Base-by-base conservation (phyloP, 1,140 invertebrate species). In the Trachymyrmex cornetzi region DNA sequence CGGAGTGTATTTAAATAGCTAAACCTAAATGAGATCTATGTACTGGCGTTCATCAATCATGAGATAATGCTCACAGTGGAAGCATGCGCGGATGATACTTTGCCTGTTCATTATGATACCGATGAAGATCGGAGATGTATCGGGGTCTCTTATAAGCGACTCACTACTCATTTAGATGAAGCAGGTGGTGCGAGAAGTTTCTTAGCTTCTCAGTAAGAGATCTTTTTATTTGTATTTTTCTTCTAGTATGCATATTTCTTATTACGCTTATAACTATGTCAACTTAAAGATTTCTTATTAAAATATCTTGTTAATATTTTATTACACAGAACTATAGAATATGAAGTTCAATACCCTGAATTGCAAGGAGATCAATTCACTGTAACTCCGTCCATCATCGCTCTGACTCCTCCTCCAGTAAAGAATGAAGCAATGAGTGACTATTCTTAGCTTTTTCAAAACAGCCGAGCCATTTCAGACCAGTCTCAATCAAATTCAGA, bases 31-130 rank as follows among this genome's bases (percentile, higher is more conserved):
- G 94, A n/a, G n/a, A 94, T 55, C 79, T 95, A 19, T 95, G 95
- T 80, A 92, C 91, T 44, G 93, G 92, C 27, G 93, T 95, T 72
- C 85, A 88, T 44, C 93, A 95, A 12, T 90, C n/a, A 94, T 27
- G 94, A 95, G 79, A 91, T 95, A 50, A 94, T 93, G 85, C 81
- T 95, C 55, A 95, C 94, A 0, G 89, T 95, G 86, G 95, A 95
- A 87, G 88, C 91, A 0, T 92, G 90, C 22, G 86, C 92, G 0
- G 95, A 95, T 38, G 95, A 95, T 71, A 94, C 93, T 2, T 88
- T 94, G 34, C 93, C 94, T 5, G 91, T 95, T 30, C 89, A 95
- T 61, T 92, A 93, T 5, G 94, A 95, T 30, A 93, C 92, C 82
- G 93, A 95, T 80, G 94, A 95, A n/a, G n/a, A 66, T 94, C 95